These are phyloP conservation scores for Apis cerana DNA, from an alignment of 1,140 invertebrate species.

Conservation along the genomic window DNA sequence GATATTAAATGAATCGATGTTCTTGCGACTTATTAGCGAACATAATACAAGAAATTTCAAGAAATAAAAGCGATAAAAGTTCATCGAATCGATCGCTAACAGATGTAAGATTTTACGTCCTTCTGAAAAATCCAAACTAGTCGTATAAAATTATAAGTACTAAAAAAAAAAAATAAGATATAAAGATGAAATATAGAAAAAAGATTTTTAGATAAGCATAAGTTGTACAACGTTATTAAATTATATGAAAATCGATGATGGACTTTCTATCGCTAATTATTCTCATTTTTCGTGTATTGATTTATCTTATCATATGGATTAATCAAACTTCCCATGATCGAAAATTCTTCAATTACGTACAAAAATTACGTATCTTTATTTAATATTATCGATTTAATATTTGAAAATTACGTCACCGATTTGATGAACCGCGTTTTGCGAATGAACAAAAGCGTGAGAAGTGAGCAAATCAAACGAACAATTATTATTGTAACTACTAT, in stretches of 20 bases:
- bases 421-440: conserved; percentile 35
- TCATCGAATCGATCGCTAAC: not conserved
- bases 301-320: not conserved
- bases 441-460: conserved; percentile 28
- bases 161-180: not conserved
- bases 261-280: not conserved
- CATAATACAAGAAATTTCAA: not conserved
- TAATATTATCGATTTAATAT: conserved; percentile 1
- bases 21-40: no score
- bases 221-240: not conserved
- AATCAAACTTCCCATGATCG: not conserved
- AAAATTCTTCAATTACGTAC: not conserved
- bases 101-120: conserved; percentile 12
- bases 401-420: conserved; percentile 38
- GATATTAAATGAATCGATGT: not conserved
- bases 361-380: not conserved
- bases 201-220: not conserved
- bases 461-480: conserved; percentile 72
- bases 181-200: conserved; percentile 3
- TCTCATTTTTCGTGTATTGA: not conserved
- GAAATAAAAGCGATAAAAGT: not conserved
- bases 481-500: conserved; percentile 68
- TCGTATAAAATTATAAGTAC: conserved; percentile 4
- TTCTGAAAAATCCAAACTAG: conserved; percentile 6
- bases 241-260: not conserved